Base-by-base conservation (phyloP, 2,888 invertebrate genomes). In the Heliconius charithonia region DNA sequence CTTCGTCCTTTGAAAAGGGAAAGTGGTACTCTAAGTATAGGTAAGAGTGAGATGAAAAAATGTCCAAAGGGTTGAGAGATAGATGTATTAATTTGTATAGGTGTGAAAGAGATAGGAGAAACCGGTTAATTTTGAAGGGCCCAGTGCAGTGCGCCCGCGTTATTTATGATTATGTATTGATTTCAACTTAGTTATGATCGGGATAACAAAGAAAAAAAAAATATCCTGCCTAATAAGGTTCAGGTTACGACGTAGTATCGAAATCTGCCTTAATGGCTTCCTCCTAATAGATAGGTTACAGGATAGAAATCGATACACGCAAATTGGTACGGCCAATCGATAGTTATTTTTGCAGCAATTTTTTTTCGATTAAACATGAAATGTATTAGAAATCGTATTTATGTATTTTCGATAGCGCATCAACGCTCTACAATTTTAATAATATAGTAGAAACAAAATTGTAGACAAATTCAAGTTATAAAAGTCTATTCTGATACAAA, bases 1-100 rank as follows among this genome's bases (percentile, higher is more conserved):
- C 93, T 94, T 94, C 95, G 94, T 94, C 93, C 94, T 94, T 94
- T 94, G 89, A 94, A 95, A 94, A 95, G 94, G 95, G 95, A 95
- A 95, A 94, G 95, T 95, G 93, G 91, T 93, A 91, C 89, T 90
- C 87, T 86, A 83, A 87, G 88, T 90, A 87, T 87, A 88, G 90
- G 94, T 88, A 91, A 93, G 94, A 94, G 94, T 94, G 94, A 93
- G 94, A 94, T 92, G 91, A 93, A 93, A 93, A 93, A 93, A 92
- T 91, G 87, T 85, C 91, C 92, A 90, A 91, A 91, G 91, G 92
- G 90, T 86, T 87, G 87, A 91, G 78, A 79, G 93, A 92, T 70
- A 81, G 87, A 56, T 84, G 85, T 87, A 82, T 62, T 69, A 37
- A 77, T 76, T 45, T 27, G 45, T 29, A 37, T 78, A 66, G 6